Conservation (phyloP, 2,797 vertebrate genomes). For the Eremophila alpestris region DNA sequence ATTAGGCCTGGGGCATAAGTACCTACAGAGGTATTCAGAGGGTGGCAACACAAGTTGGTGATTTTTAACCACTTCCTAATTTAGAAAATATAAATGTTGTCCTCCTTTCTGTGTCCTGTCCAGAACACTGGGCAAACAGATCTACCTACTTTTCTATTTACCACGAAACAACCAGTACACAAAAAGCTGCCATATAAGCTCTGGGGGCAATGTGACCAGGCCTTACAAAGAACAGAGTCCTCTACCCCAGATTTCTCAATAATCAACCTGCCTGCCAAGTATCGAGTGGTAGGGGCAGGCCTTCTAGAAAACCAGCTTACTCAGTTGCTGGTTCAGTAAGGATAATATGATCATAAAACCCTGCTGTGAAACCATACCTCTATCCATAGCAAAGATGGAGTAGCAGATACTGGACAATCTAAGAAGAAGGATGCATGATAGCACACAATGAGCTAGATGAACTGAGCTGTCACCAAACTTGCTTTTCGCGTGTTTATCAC, state of each 20-base stretch:
- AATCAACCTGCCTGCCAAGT: background rate
- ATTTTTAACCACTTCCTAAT: background rate
- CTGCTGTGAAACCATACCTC: background rate
- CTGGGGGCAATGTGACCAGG: background rate
- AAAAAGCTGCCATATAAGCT: background rate
- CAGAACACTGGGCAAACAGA: background rate
- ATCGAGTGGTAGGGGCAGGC: background rate
- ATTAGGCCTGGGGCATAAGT: background rate
- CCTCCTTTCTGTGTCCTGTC: background rate
- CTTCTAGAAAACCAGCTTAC: background rate
- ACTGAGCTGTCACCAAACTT: background rate
- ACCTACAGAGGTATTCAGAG: fast-evolving
- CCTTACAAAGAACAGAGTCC: background rate
- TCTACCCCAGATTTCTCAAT: slow-evolving; percentile 38
- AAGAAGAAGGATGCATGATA: background rate
- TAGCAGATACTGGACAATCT: background rate
- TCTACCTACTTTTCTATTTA: background rate
- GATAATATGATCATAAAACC: background rate
- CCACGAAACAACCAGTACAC: background rate
- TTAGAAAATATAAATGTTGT: background rate
- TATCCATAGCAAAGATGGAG: background rate
- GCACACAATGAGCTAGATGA: background rate
- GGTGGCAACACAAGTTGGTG: background rate
- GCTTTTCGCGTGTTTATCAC: background rate
- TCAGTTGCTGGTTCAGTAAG: background rate